Conservation (phyloP, 2,797 vertebrate genomes). For the Hypotaenidia philippensis region DNA sequence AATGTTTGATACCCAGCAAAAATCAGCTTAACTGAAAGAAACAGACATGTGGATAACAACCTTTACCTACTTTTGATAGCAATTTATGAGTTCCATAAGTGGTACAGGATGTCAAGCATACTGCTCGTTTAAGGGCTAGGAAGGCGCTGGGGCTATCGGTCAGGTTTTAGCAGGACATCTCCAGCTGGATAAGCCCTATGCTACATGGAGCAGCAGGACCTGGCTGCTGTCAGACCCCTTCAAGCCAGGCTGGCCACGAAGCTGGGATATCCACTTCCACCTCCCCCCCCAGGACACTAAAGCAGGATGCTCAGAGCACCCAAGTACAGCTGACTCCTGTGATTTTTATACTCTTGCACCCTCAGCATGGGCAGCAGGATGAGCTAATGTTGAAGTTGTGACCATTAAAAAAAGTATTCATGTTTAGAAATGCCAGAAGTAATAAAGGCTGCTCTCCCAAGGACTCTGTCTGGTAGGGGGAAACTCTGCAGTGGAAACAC, state of each 20-base stretch:
- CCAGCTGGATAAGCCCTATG: fast-evolving
- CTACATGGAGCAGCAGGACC: neutral
- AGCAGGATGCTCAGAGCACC: neutral
- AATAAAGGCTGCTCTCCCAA: neutral
- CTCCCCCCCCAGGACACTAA: neutral
- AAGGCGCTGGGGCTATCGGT: neutral
- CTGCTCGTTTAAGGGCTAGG: neutral
- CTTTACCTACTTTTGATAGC: neutral
- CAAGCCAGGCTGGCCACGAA: neutral
- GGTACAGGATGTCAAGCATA: too few relatives aligned
- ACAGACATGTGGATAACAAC: neutral
- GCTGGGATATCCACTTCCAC: fast-evolving
- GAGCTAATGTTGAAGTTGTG: neutral
- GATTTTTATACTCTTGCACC: fast-evolving
- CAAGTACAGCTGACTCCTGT: neutral
- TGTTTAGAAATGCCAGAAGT: neutral
- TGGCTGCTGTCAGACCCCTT: neutral
- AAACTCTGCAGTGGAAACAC: neutral
- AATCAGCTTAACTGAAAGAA: neutral
- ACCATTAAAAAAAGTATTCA: neutral
- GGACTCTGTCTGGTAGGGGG: neutral
- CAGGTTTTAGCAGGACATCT: neutral
- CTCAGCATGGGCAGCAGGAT: neutral
- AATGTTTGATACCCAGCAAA: neutral
- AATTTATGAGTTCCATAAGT: neutral